Evolutionary conservation across 2,888 invertebrate genomes (phyloP).

Genomic region (Magallana nippona): DNA sequence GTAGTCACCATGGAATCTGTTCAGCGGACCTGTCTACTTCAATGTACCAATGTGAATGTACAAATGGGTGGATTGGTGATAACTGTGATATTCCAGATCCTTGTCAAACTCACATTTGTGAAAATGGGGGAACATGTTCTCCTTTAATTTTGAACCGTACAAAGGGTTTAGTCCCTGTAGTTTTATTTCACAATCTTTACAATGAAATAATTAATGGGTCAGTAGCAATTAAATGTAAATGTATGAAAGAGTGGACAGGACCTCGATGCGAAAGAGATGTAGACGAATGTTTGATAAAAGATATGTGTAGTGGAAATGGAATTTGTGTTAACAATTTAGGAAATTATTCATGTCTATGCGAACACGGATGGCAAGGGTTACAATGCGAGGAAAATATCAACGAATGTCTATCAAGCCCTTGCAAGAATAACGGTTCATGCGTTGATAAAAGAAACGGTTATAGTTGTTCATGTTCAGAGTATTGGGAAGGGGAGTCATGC

Average conservation of each 20-base stretch:
- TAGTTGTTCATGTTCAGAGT: conserved; percentile 17
- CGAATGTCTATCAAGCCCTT: conserved; percentile 35
- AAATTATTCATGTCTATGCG: conserved; percentile 31
- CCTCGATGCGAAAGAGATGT: conserved; percentile 30
- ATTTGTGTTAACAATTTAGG: conserved; percentile 23
- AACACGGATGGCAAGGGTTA: conserved; percentile 31
- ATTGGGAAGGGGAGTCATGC: conserved; percentile 43
- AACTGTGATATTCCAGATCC: conserved; percentile 9
- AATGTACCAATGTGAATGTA: not conserved
- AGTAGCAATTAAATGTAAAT: not conserved
- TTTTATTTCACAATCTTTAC: not conserved
- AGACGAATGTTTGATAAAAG: conserved; percentile 11
- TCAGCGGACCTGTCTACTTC: too few species aligned
- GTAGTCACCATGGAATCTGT: conserved; percentile 7
- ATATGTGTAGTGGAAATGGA: conserved; percentile 23
- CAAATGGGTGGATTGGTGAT: not conserved
- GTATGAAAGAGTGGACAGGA: conserved; percentile 36
- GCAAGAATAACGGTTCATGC: conserved; percentile 43
- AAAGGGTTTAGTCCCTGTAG: not conserved
- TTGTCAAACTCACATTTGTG: not conserved
- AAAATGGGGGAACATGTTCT: conserved; percentile 4
- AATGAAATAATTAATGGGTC: not conserved
- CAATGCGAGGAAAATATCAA: conserved; percentile 16
- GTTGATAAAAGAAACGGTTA: not conserved
- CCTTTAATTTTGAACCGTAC: not conserved